Evolutionary conservation across 1,140 invertebrate species (phyloP).

Genomic region (Trichomalopsis sarcophagae): DNA sequence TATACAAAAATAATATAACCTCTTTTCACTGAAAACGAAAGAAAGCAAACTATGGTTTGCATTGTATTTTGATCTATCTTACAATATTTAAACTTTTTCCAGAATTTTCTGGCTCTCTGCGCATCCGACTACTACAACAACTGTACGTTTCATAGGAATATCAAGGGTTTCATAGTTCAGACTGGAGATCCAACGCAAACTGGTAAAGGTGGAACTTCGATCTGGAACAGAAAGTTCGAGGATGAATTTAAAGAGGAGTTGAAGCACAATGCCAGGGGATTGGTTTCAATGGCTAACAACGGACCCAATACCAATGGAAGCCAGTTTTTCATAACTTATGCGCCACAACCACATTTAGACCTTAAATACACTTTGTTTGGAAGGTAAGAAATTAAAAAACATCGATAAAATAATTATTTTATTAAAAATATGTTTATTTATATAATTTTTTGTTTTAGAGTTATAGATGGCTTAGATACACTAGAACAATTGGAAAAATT

Average conservation of each 20-base stretch:
- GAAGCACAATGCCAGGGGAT: conserved; percentile 92
- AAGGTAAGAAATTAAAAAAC: conserved; percentile 79
- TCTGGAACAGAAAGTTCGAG: conserved; percentile 95
- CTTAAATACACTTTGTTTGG: conserved; percentile 98
- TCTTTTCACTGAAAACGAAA: not conserved
- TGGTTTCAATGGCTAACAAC: conserved; percentile 99
- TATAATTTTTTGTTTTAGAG: conserved; percentile 78
- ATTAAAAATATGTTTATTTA: conserved; percentile 36
- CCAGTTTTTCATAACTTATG: conserved; percentile 98
- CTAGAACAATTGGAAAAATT: conserved; percentile 97
- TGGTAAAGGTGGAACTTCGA: conserved; percentile 94
- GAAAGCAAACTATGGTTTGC: no score
- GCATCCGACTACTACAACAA: conserved; percentile 97
- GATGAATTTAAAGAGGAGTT: conserved; percentile 97
- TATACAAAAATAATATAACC: not conserved
- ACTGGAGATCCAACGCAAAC: conserved; percentile 96
- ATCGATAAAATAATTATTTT: conserved; percentile 2
- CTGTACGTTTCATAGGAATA: conserved; percentile 96
- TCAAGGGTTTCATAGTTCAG: conserved; percentile 99
- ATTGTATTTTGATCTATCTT: not conserved
- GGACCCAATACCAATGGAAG: conserved; percentile 99
- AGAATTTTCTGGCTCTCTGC: conserved; percentile 98
- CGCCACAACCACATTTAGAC: conserved; percentile 95
- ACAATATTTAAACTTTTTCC: conserved; percentile 55
- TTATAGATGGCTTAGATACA: conserved; percentile 98